phyloP scores from a whole-genome alignment of 2,113 vertebrate genomes.

The Atherinomorus stipes region DNA sequence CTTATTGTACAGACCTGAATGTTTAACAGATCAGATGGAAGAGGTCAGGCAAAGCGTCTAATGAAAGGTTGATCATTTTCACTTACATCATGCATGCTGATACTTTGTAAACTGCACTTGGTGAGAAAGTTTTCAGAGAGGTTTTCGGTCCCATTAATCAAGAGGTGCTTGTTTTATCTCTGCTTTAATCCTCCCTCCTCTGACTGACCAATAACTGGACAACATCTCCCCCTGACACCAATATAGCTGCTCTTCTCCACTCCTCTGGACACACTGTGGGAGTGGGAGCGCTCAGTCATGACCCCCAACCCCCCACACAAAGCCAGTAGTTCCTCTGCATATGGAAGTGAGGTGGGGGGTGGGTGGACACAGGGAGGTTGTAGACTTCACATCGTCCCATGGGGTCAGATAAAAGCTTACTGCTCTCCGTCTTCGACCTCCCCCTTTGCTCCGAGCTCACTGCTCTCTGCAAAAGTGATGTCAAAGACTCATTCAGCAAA shows the following conservation, averaged over 20 bases:
- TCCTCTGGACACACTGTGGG: slow-evolving; percentile 40
- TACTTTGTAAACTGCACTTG: background rate
- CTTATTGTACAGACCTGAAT: background rate
- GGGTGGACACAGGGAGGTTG: slow-evolving; percentile 62
- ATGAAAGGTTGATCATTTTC: background rate
- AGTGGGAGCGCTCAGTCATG: slow-evolving; percentile 65
- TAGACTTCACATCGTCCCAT: slow-evolving; percentile 71
- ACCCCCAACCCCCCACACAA: slow-evolving; percentile 75
- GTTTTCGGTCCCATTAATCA: slow-evolving; percentile 8
- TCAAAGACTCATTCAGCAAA: slow-evolving; percentile 22
- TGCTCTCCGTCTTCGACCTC: slow-evolving; percentile 42
- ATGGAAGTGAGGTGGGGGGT: slow-evolving; percentile 75
- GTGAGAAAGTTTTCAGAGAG: background rate
- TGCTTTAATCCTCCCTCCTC: slow-evolving; percentile 7
- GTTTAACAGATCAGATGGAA: background rate
- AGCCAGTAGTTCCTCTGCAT: slow-evolving; percentile 70
- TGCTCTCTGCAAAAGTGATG: slow-evolving; percentile 40
- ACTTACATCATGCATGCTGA: slow-evolving; percentile 1
- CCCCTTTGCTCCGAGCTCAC: slow-evolving; percentile 10
- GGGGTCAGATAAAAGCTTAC: slow-evolving; percentile 78
- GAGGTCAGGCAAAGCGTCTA: background rate
- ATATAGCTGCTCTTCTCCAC: slow-evolving; percentile 31
- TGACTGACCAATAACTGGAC: slow-evolving; percentile 2
- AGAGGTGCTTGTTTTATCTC: slow-evolving; percentile 1
- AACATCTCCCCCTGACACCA: slow-evolving; percentile 10